phyloP scores from a whole-genome alignment of 2,888 invertebrate species.

The Aplocera efformata region DNA sequence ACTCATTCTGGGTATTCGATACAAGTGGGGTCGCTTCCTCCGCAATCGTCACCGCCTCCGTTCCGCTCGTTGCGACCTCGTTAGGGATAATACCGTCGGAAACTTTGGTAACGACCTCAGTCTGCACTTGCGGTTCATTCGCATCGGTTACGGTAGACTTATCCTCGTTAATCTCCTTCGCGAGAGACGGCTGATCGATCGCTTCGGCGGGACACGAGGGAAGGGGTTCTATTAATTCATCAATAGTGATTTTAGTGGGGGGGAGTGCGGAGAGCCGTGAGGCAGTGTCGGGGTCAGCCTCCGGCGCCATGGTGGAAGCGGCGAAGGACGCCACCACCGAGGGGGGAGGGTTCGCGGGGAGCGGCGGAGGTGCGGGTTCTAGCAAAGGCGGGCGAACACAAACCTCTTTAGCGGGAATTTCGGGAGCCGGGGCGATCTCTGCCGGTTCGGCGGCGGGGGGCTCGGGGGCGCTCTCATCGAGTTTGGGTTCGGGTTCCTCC shows the following conservation, averaged over 20 bases:
- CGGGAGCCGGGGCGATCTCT: constrained; percentile 61
- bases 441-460: constrained; percentile 51
- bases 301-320: constrained; percentile 83
- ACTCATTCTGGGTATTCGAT: constrained; percentile 1
- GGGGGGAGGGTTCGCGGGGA: constrained; percentile 87
- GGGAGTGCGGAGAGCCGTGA: constrained; percentile 45
- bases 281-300: constrained; percentile 23
- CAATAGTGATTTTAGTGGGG: constrained; percentile 41
- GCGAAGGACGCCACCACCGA: constrained; percentile 88
- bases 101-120: constrained; percentile 1
- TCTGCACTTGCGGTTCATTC: constrained; percentile 7
- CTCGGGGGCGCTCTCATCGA: constrained; percentile 27
- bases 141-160: constrained; percentile 11
- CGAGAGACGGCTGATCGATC: constrained; percentile 35
- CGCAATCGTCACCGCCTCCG: constrained; percentile 3
- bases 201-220: constrained; percentile 25
- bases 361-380: constrained; percentile 85
- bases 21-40: neutral
- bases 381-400: constrained; percentile 82
- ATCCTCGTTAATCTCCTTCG: constrained; percentile 34
- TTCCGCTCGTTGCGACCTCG: neutral
- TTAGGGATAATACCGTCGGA: neutral
- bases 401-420: constrained; percentile 77
- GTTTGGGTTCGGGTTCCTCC: constrained; percentile 36
- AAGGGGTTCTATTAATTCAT: constrained; percentile 34